These are phyloP conservation scores for Onchidella celtica DNA, from an alignment of 2,888 invertebrate species.

Conservation along the genomic window DNA sequence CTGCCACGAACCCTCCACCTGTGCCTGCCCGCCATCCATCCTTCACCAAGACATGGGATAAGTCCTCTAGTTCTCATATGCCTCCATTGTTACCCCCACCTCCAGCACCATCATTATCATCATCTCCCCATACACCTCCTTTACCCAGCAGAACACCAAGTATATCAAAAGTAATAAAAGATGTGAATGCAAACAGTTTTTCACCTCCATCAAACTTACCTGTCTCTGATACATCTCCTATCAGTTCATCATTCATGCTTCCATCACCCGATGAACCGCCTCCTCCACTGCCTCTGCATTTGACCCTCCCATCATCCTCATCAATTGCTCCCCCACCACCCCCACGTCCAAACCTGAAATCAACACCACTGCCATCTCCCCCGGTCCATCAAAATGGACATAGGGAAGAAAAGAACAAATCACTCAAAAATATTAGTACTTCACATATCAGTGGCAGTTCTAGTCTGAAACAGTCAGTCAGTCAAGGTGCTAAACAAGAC, in stretches of 20 bases:
- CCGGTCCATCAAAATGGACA: background rate
- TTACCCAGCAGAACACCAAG: background rate
- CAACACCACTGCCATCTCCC: slow-evolving; percentile 17
- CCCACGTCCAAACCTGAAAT: slow-evolving; percentile 47
- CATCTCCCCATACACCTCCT: slow-evolving; percentile 6
- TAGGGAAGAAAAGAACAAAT: background rate
- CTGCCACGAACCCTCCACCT: slow-evolving; percentile 25
- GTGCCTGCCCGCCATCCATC: slow-evolving; percentile 31
- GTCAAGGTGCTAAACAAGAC: background rate
- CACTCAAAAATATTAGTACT: background rate
- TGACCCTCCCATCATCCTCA: slow-evolving; percentile 25
- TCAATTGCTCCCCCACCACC: slow-evolving; percentile 56
- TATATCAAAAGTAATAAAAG: background rate
- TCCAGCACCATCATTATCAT: background rate
- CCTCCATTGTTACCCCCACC: slow-evolving; percentile 29
- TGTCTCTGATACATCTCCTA: background rate
- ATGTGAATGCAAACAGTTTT: slow-evolving; percentile 3
- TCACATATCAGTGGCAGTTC: background rate
- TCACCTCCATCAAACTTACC: slow-evolving; percentile 52
- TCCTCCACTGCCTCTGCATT: slow-evolving; percentile 59
- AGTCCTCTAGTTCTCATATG: slow-evolving; percentile 44
- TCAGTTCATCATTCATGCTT: background rate
- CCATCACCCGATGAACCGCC: slow-evolving; percentile 63
- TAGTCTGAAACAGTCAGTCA: background rate
- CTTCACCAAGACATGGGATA: slow-evolving; percentile 6